Percentiles rank a stretch among this genome's conserved stretches.
phyloP scores from a whole-genome alignment of 2,888 invertebrate species.

The Tigriopus californicus region DNA sequence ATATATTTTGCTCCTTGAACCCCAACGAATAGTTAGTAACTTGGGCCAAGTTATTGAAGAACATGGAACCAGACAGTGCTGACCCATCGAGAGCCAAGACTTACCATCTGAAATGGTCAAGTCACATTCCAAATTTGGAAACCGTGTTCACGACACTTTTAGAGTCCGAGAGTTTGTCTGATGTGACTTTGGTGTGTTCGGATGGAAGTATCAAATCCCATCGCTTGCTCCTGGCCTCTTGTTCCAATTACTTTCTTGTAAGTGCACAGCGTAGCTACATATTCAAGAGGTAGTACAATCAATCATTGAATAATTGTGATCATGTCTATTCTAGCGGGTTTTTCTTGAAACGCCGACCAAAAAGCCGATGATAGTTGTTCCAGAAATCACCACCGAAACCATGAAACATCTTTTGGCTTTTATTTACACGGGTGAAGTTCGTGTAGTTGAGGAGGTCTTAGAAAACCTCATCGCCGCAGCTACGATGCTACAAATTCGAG shows the following conservation, averaged over 20 bases:
- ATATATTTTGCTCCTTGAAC: no score
- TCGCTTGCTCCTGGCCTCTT: not conserved
- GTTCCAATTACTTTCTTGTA: constrained; percentile 3
- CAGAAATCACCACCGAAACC: not conserved
- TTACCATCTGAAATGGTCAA: constrained; percentile 5
- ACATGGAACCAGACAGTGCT: no score
- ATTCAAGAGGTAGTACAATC: not conserved
- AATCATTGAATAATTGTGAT: not conserved
- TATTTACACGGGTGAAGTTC: constrained; percentile 4
- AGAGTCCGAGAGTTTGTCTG: not conserved
- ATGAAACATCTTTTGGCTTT: not conserved
- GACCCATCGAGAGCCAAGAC: not conserved
- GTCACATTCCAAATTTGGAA: constrained; percentile 5
- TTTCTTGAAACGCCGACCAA: not conserved
- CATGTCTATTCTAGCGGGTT: not conserved
- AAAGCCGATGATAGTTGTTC: not conserved
- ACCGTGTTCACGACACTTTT: not conserved
- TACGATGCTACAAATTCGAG: not conserved
- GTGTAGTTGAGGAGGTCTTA: not conserved
- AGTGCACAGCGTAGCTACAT: not conserved
- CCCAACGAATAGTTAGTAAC: no score
- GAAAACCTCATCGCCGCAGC: no score
- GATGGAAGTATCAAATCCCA: not conserved
- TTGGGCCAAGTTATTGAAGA: no score
- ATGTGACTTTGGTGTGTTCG: not conserved